Percentiles rank a stretch among this genome's conserved stretches.
phyloP scores from a whole-genome alignment of 1,140 invertebrate genomes.

The Drosophila ananassae region DNA sequence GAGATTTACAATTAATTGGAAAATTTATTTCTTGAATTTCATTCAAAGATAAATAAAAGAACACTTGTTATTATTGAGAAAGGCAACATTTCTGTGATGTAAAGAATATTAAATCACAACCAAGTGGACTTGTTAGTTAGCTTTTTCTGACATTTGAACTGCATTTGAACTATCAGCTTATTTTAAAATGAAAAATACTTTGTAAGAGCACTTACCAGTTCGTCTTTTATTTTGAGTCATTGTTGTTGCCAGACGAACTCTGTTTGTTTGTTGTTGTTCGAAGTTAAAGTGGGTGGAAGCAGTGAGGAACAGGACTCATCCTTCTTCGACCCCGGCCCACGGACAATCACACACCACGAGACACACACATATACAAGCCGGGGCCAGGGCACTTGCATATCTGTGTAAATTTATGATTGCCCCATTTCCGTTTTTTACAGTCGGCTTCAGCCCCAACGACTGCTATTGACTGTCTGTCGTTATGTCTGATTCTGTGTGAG shows the following conservation, averaged over 20 bases:
- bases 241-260: slow-evolving; percentile 11
- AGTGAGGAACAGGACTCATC: slow-evolving; percentile 7
- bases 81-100: too few relatives aligned
- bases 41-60: too few relatives aligned
- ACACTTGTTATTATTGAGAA: too few relatives aligned
- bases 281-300: slow-evolving; percentile 21
- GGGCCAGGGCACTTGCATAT: slow-evolving; percentile 73
- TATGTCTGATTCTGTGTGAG: neutral
- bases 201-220: neutral
- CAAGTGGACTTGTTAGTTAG: too few relatives aligned
- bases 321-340: slow-evolving; percentile 1
- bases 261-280: slow-evolving; percentile 45
- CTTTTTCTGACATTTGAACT: too few relatives aligned
- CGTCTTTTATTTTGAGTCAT: neutral
- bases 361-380: slow-evolving; percentile 23
- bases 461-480: slow-evolving; percentile 71
- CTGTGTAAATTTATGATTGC: slow-evolving; percentile 83
- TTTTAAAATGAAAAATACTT: neutral
- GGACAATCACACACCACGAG: slow-evolving; percentile 31
- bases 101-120: too few relatives aligned
- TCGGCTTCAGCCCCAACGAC: slow-evolving; percentile 39
- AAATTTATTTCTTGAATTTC: too few relatives aligned
- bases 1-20: too few relatives aligned
- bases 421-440: slow-evolving; percentile 82
- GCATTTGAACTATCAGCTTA: too few relatives aligned